Base-by-base conservation (phyloP, 2,797 vertebrate genomes). In the Acanthurus lineatus region DNA sequence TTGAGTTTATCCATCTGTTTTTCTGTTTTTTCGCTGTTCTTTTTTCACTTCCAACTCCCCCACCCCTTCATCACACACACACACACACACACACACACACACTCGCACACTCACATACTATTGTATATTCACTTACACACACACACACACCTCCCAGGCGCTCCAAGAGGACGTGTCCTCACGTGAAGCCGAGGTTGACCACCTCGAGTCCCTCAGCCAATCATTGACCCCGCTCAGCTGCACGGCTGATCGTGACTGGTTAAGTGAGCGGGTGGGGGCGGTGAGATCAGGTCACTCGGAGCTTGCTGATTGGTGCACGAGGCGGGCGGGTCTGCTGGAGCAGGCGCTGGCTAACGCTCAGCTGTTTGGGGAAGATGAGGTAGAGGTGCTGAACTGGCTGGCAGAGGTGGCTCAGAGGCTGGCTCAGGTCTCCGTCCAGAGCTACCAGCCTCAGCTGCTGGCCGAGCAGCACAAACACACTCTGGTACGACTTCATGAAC, bases 331-430 rank as follows among this genome's bases (percentile, higher is more conserved):
- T 14, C 94, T 99, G 92, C 95, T 99, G 94, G 96, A 96, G 65
- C 97, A 99, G 91, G 98, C 98, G 9, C 95, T 99, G 88, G 96
- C 95, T 88, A 98, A 99, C 64, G 98, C 98, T 88, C 96, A 95
- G 92, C 95, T 99, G 81, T 99, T 99, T 91, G 98, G 98, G 89
- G 98, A 99, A 95, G 98, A 99, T 28, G 98, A 99, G 95, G 98
- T 99, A 84, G 98, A 99, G 94, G 97, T 99, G 93, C 96, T 99
- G 94, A 99, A 99, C 96, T 99, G 98, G 98, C 95, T 99, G 94
- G 97, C 97, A 3, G 98, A 99, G 95, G 97, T 97, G 85, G 97
- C 96, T 92, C 98, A 99, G 96, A 96, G 97, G 45, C 96, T 99
- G 88, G 79, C 92, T 87, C 96, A 96, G 91, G 97, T 98, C 83